Base-by-base conservation (phyloP, 2,797 vertebrate species). In the Fistularia commersonii region DNA sequence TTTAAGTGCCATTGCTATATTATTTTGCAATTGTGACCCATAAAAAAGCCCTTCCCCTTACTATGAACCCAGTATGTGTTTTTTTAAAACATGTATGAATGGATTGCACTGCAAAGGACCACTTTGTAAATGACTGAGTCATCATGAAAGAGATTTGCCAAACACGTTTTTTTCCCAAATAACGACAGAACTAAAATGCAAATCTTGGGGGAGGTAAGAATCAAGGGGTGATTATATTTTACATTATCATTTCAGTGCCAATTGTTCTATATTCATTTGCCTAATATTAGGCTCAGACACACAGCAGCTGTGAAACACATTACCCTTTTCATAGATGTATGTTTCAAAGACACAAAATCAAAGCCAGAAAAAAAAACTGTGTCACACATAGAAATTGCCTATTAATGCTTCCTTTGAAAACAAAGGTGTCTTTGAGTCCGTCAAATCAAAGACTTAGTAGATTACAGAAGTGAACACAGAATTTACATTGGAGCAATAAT, bases 301-400 rank as follows among this genome's bases (percentile, higher is more conserved):
- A 57, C 8, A 56, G 53, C 73, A 79, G 79, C 74, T 84, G 77
- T 63, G 67, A 51, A 56, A 82, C 72, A 77, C 64, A 67, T 80
- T 73, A 79, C 72, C 72, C 73, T 66, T 62, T 82, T 74, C 64
- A 80, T 58, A 69, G 71, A 85, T 67, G 69, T 63, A 65, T 31
- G 41, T 81, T 76, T 85, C 84, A 86, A 87, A 87, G 81, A 72
- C 64, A 76, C 61, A 55, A 52, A 80, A 86, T 84, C 82, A 87
- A 86, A 87, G 84, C 70, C 65, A 52, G n/a, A n/a, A n/a, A 55
- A 49, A 59, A 63, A 76, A 79, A 74, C 68, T 72, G 71, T 70
- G 66, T 81, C 75, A 74, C 64, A 69, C 67, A 65, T 78, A 66
- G 49, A 79, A 83, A 81, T 55, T 35, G 44, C 66, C 69, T 78